Evolutionary conservation across 2,888 invertebrate genomes (phyloP), one percentile per base, ranked within the genome.

Genomic region (Synergus itoensis): DNA sequence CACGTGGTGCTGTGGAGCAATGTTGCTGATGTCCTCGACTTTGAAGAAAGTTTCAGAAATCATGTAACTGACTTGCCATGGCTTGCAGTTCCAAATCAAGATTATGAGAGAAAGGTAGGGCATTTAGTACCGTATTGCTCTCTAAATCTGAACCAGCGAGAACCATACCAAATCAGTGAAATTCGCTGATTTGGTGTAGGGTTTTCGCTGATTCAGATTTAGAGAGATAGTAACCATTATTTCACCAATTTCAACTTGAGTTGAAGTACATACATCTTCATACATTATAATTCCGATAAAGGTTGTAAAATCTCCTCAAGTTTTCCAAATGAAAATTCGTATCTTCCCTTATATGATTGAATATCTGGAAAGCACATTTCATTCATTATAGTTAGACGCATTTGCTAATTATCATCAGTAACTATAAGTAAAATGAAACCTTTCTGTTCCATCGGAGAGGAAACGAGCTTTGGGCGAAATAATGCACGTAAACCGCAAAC

Each of bases 1-100:
- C 95, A 96, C 89, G 95, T 95, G 84, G 95, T 95, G 77, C 91
- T 95, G 85, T 95, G 95, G 95, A 95, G 95, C 91, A 91, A 95
- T 93, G 93, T 93, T 81, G 93, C 93, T 86, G 95, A 95, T 28
- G 94, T 94, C 5, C 93, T 94, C 83, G 95, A 95, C 89, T 94
- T 95, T 80, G 95, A 95, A 81, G 94, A 94, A 1, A 95, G 95
- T 53, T 95, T 95, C 89, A 93, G 94, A 5, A 93, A 93, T 82
- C 94, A 94, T 87, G 91, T 95, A 87, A 93, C 94, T 4, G 95
- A 95, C 78, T 93, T 95, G 84, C 95, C 96, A 0, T 96, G 96
- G 96, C 94, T 94, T 81, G 96, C 96, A 14, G 94, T 96, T 81
- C 95, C 95, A 0, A 95, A 95, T 90, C 94, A 94, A 81, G 95